These are phyloP conservation scores for Gymnocypris eckloni DNA, from an alignment of 2,797 vertebrate species.

Conservation along the genomic window DNA sequence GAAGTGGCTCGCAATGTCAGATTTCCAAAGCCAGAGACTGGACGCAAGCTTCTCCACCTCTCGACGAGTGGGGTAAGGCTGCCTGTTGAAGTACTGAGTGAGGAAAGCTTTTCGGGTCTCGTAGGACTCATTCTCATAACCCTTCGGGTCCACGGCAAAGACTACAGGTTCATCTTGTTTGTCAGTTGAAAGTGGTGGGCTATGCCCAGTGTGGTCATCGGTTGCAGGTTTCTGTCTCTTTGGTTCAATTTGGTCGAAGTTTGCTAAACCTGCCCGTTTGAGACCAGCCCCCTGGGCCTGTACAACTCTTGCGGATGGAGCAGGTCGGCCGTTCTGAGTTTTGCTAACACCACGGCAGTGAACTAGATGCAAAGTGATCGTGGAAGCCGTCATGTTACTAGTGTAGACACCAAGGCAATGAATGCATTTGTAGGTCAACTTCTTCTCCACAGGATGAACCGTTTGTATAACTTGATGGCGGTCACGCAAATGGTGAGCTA, in stretches of 20 bases:
- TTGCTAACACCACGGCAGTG: slow-evolving; percentile 97
- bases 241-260: slow-evolving; percentile 82
- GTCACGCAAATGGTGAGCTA: slow-evolving; percentile 95
- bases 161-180: slow-evolving; percentile 89
- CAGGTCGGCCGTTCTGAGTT: slow-evolving; percentile 89
- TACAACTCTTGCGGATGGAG: slow-evolving; percentile 80
- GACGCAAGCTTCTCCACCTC: slow-evolving; percentile 95
- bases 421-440: slow-evolving; percentile 98
- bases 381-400: slow-evolving; percentile 99
- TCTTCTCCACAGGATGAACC: slow-evolving; percentile 97
- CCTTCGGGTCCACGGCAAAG: slow-evolving; percentile 93
- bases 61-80: slow-evolving; percentile 89
- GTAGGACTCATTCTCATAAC: slow-evolving; percentile 92
- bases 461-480: slow-evolving; percentile 98
- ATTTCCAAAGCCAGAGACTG: slow-evolving; percentile 97
- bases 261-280: slow-evolving; percentile 85
- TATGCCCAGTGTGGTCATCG: slow-evolving; percentile 73
- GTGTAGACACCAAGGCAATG: slow-evolving; percentile 98
- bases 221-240: slow-evolving; percentile 86
- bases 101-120: slow-evolving; percentile 95
- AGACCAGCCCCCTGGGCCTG: slow-evolving; percentile 81
- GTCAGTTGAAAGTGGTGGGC: slow-evolving; percentile 82
- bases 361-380: slow-evolving; percentile 95
- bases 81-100: slow-evolving; percentile 91
- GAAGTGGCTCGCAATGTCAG: slow-evolving; percentile 95